phyloP scores from a whole-genome alignment of 2,888 invertebrate genomes.

The Campoplex nolae region DNA sequence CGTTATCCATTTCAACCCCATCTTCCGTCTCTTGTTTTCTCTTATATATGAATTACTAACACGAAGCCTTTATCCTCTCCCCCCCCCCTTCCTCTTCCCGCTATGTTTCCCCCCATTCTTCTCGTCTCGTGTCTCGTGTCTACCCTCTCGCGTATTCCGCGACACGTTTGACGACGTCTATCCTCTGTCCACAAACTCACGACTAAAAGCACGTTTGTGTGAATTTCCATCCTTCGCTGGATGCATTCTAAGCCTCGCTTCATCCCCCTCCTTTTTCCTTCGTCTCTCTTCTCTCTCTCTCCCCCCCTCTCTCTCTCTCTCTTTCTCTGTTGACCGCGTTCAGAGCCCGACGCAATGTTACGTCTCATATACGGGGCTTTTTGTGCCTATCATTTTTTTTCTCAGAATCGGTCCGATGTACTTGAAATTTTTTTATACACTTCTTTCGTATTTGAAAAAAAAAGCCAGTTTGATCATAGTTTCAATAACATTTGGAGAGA shows the following conservation, averaged over 20 bases:
- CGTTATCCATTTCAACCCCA: constrained; percentile 33
- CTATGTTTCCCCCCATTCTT: neutral
- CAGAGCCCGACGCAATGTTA: constrained; percentile 13
- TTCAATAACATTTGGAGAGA: too few species aligned
- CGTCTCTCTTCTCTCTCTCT: neutral
- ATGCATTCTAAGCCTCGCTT: constrained; percentile 18
- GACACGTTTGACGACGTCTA: constrained; percentile 60
- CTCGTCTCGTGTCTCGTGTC: constrained; percentile 18
- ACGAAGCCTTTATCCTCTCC: constrained; percentile 9
- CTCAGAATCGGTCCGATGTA: neutral
- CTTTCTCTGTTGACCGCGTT: neutral
- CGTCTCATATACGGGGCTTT: neutral
- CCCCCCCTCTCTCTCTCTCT: too few species aligned
- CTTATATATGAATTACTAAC: constrained; percentile 54
- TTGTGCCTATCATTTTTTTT: neutral
- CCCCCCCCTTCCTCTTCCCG: too few species aligned
- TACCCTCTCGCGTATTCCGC: constrained; percentile 54
- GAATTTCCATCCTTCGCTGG: constrained; percentile 37
- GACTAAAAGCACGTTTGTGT: constrained; percentile 38
- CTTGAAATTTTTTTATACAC: too few species aligned
- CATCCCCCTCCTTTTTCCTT: neutral
- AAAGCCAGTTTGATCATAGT: too few species aligned
- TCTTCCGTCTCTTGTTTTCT: constrained; percentile 43
- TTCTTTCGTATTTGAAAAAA: too few species aligned
- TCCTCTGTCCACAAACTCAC: constrained; percentile 53